A percentile compares a stretch with the other conserved stretches of the same genome.
Evolutionary conservation across 2,888 invertebrate genomes (phyloP).

Genomic region (Acrocera orbiculus): DNA sequence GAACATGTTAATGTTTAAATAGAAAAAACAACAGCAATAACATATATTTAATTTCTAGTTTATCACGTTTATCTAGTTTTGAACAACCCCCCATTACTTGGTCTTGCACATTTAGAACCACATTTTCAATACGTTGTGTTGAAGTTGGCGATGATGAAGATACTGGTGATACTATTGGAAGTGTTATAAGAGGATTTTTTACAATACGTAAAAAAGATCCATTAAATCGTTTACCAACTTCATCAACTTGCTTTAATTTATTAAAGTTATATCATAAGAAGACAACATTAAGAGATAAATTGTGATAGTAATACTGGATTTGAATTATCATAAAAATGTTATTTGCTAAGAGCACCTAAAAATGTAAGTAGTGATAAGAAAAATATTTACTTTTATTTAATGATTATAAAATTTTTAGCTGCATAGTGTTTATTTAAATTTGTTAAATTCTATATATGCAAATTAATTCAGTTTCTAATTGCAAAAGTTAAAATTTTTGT

Average conservation of each 20-base stretch:
- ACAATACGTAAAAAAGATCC: conserved; percentile 92
- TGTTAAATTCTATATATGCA: too few species aligned
- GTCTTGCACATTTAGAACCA: conserved; percentile 91
- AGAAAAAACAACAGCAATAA: too few species aligned
- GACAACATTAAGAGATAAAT: conserved; percentile 82
- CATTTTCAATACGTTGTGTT: conserved; percentile 95
- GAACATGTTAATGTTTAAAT: too few species aligned
- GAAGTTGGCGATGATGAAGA: conserved; percentile 98
- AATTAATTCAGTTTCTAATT: too few species aligned
- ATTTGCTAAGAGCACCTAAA: too few species aligned
- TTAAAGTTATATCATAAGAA: conserved; percentile 94
- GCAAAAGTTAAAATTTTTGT: too few species aligned
- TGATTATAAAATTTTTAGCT: too few species aligned
- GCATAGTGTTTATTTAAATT: too few species aligned
- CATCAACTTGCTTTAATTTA: conserved; percentile 97
- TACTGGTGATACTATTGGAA: conserved; percentile 60
- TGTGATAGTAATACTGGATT: conserved; percentile 97
- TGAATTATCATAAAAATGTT: conserved; percentile 85
- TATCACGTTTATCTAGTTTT: too few species aligned
- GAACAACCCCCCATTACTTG: conserved; percentile 88
- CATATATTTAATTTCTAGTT: too few species aligned
- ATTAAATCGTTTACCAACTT: conserved; percentile 88
- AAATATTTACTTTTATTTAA: too few species aligned
- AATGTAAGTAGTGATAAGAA: too few species aligned
- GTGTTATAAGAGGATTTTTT: conserved; percentile 94